Conservation (phyloP, 2,888 invertebrate genomes). For the Pyrocoelia pectoralis region DNA sequence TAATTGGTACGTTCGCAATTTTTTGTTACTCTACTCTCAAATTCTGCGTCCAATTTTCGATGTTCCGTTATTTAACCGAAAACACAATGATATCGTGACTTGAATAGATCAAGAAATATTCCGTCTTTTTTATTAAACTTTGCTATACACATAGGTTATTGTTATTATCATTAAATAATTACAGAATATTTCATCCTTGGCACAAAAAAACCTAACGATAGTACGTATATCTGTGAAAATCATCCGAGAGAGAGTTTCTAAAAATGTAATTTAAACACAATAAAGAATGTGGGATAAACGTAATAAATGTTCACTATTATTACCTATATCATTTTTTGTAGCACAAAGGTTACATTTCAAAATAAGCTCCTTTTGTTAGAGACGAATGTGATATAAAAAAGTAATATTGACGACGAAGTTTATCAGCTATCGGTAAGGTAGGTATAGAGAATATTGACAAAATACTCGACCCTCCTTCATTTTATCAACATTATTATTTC, state of each 20-base stretch:
- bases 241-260: neutral
- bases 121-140: neutral
- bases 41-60: no score
- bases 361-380: neutral
- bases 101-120: neutral
- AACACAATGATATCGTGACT: neutral
- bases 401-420: neutral
- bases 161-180: neutral
- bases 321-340: neutral
- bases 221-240: no score
- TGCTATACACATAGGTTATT: neutral
- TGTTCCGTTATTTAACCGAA: neutral
- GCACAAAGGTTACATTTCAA: neutral
- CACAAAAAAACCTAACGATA: neutral
- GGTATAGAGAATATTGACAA: neutral
- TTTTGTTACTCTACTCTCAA: no score
- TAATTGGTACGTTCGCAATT: no score
- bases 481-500: no score
- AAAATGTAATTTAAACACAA: slow-evolving; percentile 1
- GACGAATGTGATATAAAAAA: neutral
- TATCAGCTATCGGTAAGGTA: neutral
- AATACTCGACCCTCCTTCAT: no score
- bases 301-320: neutral
- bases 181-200: neutral
- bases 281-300: slow-evolving; percentile 1